Evolutionary conservation across 2,797 vertebrate species (phyloP).

Genomic region (Sebastes trivittatus): DNA sequence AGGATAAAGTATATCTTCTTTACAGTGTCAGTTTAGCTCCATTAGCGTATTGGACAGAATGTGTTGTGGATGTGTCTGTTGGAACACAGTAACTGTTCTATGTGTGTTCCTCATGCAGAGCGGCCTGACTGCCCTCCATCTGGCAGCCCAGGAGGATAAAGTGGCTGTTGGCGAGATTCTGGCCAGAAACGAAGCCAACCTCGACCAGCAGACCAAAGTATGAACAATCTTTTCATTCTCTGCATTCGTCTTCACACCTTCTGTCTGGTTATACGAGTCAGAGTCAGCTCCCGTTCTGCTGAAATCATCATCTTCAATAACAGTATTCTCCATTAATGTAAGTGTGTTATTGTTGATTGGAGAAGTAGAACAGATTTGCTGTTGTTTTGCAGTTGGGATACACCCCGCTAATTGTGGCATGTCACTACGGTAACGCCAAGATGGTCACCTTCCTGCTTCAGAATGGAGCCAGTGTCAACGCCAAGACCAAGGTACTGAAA

Average conservation of each 20-base stretch:
- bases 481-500: conserved; percentile 93
- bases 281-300: neutral
- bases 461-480: conserved; percentile 90
- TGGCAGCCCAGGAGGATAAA: conserved; percentile 96
- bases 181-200: conserved; percentile 85
- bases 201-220: conserved; percentile 98
- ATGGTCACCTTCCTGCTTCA: conserved; percentile 98
- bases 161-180: conserved; percentile 91
- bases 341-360: neutral
- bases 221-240: neutral
- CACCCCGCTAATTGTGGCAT: conserved; percentile 96
- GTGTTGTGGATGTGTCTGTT: neutral
- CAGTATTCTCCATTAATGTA: neutral
- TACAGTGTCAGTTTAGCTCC: neutral
- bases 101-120: conserved; percentile 79
- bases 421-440: conserved; percentile 98
- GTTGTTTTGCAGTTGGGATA: conserved; percentile 90
- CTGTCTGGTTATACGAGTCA: too few relatives aligned
- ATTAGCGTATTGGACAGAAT: neutral
- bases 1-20: neutral
- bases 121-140: conserved; percentile 93
- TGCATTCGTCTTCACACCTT: neutral
- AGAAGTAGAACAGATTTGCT: neutral
- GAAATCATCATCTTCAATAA: neutral
- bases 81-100: neutral